Percentiles rank a stretch among this genome's conserved stretches.
phyloP scores from a whole-genome alignment of 2,888 invertebrate genomes.

The Druceiella hillmani region DNA sequence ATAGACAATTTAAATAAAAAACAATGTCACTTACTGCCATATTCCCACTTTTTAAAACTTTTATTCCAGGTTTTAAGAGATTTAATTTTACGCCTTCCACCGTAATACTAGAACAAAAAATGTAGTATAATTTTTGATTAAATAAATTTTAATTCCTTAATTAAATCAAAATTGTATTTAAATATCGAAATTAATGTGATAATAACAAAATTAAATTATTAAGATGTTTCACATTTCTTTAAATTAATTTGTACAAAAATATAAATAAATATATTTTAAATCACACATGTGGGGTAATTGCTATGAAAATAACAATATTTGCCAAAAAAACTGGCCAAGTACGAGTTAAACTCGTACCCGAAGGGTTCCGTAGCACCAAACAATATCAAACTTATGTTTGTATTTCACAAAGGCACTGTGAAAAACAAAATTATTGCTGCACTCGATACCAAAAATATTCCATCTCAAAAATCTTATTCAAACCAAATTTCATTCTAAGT shows the following conservation, averaged over 20 bases:
- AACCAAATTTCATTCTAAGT: too few species aligned
- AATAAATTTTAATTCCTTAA: background rate
- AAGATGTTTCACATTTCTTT: background rate
- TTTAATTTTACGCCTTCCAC: constrained; percentile 43
- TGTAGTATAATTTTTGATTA: background rate
- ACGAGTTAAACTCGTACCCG: too few species aligned
- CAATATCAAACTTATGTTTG: too few species aligned
- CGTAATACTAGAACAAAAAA: constrained; percentile 33
- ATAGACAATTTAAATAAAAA: constrained; percentile 3
- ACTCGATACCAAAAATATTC: too few species aligned
- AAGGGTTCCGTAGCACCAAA: too few species aligned
- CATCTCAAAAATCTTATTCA: too few species aligned
- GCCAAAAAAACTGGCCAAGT: too few species aligned
- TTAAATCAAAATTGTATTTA: constrained; percentile 10
- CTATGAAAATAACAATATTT: too few species aligned
- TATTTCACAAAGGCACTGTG: too few species aligned
- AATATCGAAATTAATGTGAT: background rate
- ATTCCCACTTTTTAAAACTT: constrained; percentile 30
- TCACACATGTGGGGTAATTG: background rate
- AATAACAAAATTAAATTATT: constrained; percentile 1
- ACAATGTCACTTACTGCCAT: constrained; percentile 34
- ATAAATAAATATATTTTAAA: background rate
- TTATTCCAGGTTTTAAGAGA: constrained; percentile 39
- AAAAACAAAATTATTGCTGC: too few species aligned
- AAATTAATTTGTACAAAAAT: background rate